A percentile compares a stretch with the other conserved stretches of the same genome.
These are phyloP conservation scores for Plecotus auritus DNA, from an alignment of 2,113 vertebrate genomes.

Conservation along the genomic window DNA sequence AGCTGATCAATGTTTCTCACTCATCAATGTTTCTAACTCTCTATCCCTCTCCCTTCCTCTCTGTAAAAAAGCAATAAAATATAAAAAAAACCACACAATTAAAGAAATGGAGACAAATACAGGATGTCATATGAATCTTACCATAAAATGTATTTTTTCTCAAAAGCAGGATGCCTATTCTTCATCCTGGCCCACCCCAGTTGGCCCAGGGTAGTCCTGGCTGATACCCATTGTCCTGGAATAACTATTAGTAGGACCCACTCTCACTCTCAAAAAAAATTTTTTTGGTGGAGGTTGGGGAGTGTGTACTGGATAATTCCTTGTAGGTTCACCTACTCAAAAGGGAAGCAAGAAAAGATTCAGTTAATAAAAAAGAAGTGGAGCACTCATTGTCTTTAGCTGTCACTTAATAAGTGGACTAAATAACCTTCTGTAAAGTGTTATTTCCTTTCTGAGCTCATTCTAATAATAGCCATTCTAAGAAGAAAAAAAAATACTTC, in stretches of 20 bases:
- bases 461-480: neutral
- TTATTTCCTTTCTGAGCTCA: conserved; percentile 12
- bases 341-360: neutral
- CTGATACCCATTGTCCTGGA: neutral
- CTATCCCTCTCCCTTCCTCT: too few relatives aligned
- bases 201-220: neutral
- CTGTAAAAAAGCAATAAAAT: too few relatives aligned
- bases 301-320: neutral
- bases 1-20: too few relatives aligned
- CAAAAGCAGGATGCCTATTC: neutral
- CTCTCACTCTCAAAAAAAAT: neutral
- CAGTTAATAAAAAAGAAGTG: neutral
- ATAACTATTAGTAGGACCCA: neutral
- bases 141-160: neutral
- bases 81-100: too few relatives aligned
- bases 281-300: fast-evolving
- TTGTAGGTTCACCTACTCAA: neutral
- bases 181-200: fast-evolving
- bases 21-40: too few relatives aligned
- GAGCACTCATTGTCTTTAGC: neutral
- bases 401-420: neutral
- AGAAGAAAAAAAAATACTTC: neutral
- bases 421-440: neutral
- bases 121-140: neutral
- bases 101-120: neutral